phyloP scores from a whole-genome alignment of 2,888 invertebrate genomes.

The Drosophila borealis region DNA sequence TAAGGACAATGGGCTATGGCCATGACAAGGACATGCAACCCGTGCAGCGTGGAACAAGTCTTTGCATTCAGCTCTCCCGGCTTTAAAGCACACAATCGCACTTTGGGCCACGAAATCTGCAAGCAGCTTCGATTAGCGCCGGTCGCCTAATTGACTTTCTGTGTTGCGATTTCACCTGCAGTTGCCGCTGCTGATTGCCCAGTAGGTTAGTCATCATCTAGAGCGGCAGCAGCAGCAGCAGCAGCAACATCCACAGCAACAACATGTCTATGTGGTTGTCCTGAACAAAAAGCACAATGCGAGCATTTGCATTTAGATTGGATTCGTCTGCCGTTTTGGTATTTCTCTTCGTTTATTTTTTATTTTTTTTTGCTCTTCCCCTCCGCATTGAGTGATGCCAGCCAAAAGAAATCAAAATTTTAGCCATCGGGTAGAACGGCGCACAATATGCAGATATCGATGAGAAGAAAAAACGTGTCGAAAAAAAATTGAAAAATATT shows the following conservation, averaged over 20 bases:
- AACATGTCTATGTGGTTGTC: conserved; percentile 33
- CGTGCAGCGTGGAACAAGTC: neutral
- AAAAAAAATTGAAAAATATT: conserved; percentile 38
- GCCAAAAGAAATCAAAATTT: conserved; percentile 73
- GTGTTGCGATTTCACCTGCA: conserved; percentile 75
- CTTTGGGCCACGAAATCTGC: conserved; percentile 32
- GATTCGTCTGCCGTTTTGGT: conserved; percentile 64
- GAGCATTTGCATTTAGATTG: conserved; percentile 79
- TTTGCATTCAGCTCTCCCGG: conserved; percentile 12
- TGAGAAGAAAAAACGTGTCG: conserved; percentile 7
- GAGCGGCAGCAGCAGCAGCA: neutral
- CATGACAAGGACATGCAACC: conserved; percentile 20
- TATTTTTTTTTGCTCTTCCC: neutral
- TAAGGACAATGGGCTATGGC: conserved; percentile 45
- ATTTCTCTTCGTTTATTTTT: conserved; percentile 8
- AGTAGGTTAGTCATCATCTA: conserved; percentile 18
- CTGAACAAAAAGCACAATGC: conserved; percentile 61
- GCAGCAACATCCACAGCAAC: neutral
- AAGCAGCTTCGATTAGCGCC: conserved; percentile 66
- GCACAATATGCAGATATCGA: conserved; percentile 48
- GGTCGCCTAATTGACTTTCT: conserved; percentile 75
- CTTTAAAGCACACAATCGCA: conserved; percentile 14
- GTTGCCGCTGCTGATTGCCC: conserved; percentile 8
- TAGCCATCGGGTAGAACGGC: conserved; percentile 21
- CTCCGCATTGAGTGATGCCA: conserved; percentile 61